Conservation (phyloP, 1,140 invertebrate genomes). For the Megalonaias nervosa region DNA sequence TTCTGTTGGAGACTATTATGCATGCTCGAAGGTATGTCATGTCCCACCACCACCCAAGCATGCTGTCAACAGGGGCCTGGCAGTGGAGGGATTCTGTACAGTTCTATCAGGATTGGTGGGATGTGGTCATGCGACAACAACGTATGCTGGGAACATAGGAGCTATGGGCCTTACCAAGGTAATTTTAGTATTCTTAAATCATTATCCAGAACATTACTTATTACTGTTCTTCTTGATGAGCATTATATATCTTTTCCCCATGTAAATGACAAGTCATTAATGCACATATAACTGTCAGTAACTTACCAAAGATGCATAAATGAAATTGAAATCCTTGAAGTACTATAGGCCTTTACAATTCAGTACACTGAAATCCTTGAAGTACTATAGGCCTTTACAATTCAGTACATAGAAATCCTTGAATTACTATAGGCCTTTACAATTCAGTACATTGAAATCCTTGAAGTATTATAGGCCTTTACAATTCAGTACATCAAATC, state of each 20-base stretch:
- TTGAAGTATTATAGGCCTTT: no score
- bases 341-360: no score
- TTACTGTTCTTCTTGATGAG: background rate
- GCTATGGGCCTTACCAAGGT: constrained; percentile 82
- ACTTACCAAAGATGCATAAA: no score
- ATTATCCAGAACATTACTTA: background rate
- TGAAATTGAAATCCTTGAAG: no score
- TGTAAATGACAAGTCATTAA: background rate
- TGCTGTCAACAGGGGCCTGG: constrained; percentile 74
- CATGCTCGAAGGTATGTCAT: constrained; percentile 36
- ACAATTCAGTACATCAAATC: no score
- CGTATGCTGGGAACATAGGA: constrained; percentile 88
- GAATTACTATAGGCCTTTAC: no score
- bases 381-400: no score
- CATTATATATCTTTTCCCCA: background rate
- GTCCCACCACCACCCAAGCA: constrained; percentile 49
- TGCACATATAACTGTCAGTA: no score
- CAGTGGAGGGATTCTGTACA: constrained; percentile 86
- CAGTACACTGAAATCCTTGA: no score
- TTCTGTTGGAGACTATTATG: constrained; percentile 64
- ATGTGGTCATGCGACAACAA: constrained; percentile 86
- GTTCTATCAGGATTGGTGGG: constrained; percentile 86
- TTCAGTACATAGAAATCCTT: no score
- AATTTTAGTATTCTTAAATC: constrained; percentile 5
- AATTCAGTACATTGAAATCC: no score